Evolutionary conservation across 2,113 vertebrate genomes (phyloP).

Genomic region (Martes martes): DNA sequence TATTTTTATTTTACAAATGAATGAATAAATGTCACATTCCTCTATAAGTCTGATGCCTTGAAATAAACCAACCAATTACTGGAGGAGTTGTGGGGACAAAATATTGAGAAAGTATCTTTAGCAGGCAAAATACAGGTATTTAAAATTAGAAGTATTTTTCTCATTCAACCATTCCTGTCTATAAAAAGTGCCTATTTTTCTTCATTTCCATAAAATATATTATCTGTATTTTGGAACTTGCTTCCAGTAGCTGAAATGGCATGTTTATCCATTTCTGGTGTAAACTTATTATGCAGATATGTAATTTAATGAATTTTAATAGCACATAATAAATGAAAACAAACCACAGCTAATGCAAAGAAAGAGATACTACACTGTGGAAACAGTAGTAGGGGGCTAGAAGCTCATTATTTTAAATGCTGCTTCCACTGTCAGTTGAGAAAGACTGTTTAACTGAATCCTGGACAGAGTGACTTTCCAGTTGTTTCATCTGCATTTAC

Average conservation of each 20-base stretch:
- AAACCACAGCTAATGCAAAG: neutral
- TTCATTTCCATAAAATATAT: neutral
- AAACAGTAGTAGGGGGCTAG: neutral
- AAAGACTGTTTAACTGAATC: neutral
- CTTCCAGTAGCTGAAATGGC: neutral
- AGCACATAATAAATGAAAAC: neutral
- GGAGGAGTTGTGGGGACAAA: neutral
- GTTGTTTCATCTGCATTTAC: neutral
- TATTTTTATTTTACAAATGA: slow-evolving; percentile 33
- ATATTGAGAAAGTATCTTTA: neutral
- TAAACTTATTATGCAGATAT: neutral
- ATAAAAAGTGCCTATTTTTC: neutral
- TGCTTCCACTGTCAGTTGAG: neutral
- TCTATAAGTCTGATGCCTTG: neutral
- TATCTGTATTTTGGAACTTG: neutral
- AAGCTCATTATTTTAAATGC: neutral
- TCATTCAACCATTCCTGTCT: neutral
- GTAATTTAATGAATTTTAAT: neutral
- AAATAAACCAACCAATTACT: neutral
- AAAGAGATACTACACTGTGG: neutral
- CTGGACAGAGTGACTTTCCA: neutral
- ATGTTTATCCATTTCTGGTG: neutral
- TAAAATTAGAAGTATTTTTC: neutral
- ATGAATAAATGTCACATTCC: neutral
- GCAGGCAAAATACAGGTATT: neutral